Evolutionary conservation across 2,797 vertebrate genomes (phyloP).

Genomic region (Thunnus albacares): DNA sequence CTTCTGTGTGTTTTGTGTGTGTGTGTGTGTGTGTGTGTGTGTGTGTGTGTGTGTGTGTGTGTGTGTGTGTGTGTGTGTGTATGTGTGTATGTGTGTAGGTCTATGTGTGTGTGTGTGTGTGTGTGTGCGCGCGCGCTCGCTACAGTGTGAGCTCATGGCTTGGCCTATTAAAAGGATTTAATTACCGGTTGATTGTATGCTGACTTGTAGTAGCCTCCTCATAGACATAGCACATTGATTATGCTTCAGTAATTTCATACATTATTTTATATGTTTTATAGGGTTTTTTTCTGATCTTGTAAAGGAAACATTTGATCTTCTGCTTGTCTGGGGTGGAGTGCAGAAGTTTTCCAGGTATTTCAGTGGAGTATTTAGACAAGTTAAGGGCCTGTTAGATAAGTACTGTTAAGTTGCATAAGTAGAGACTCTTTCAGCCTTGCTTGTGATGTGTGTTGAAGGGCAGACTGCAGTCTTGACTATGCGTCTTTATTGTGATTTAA

Average conservation of each 20-base stretch:
- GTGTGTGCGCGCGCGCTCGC: slow-evolving; percentile 19
- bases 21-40: not conserved
- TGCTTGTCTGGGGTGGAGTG: not conserved
- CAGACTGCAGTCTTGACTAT: slow-evolving; percentile 48
- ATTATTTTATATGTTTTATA: too few species aligned
- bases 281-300: too few species aligned
- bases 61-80: slow-evolving; percentile 26
- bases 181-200: slow-evolving; percentile 61
- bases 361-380: slow-evolving; percentile 24
- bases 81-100: slow-evolving; percentile 18
- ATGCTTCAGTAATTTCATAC: slow-evolving; percentile 4
- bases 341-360: slow-evolving; percentile 7
- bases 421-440: slow-evolving; percentile 7
- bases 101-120: slow-evolving; percentile 25
- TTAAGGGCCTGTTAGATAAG: slow-evolving; percentile 34
- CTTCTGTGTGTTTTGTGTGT: slow-evolving; percentile 56
- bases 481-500: slow-evolving; percentile 47
- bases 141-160: slow-evolving; percentile 40
- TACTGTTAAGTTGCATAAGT: slow-evolving; percentile 26
- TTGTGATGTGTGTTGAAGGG: slow-evolving; percentile 46
- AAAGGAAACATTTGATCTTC: not conserved
- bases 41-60: slow-evolving; percentile 15
- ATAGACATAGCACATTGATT: slow-evolving; percentile 8
- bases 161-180: slow-evolving; percentile 63
- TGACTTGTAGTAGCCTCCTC: slow-evolving; percentile 38